Evolutionary conservation across 2,888 invertebrate species (phyloP), one percentile per base, ranked within the genome.

Genomic region (Rambutsinella grinnellia): DNA sequence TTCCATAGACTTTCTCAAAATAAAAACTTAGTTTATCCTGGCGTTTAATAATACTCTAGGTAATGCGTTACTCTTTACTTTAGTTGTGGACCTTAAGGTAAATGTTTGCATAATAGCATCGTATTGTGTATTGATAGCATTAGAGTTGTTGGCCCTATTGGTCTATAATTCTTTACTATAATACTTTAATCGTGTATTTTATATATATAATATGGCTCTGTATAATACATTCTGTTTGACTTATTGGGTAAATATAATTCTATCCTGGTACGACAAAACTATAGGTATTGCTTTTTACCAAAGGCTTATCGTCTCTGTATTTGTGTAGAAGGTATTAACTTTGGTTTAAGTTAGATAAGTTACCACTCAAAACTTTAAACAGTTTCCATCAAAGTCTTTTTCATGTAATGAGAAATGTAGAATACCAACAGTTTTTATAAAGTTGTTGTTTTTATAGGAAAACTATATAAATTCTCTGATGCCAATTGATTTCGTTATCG

Each of bases 211-310:
- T 8, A 36, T 36, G 36, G 36, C 36, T 36, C 36, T 36, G 36
- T 36, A 36, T 8, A 36, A 36, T 36, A 13, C 36, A 36, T 36
- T 36, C n/a, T 36, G 36, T 36, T 8, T 36, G 36, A 5, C 5
- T 13, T 36, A 13, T 8, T 13, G 36, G 36, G 36, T 36, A 36
- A 8, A 36, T 36, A 36, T 36, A 36, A 36, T 36, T 36, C 13
- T 19, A 19, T 53, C 13, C 53, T 47, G 21, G 53, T 53, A 53
- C 53, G 10, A 19, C 53, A 74, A 75, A 68, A 75, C 67, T 75
- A 75, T 67, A 68, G 75, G 75, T 75, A 75, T 75, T 75, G 75
- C 75, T 75, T 75, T 62, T 74, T 68, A 67, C 75, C 61, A 75
- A 75, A 67, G 75, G 67, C 56, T 70, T 56, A 62, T 68, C 62